Evolutionary conservation across 2,797 vertebrate genomes (phyloP), one percentile per base, ranked within the genome.

Genomic region (Peromyscus eremicus): DNA sequence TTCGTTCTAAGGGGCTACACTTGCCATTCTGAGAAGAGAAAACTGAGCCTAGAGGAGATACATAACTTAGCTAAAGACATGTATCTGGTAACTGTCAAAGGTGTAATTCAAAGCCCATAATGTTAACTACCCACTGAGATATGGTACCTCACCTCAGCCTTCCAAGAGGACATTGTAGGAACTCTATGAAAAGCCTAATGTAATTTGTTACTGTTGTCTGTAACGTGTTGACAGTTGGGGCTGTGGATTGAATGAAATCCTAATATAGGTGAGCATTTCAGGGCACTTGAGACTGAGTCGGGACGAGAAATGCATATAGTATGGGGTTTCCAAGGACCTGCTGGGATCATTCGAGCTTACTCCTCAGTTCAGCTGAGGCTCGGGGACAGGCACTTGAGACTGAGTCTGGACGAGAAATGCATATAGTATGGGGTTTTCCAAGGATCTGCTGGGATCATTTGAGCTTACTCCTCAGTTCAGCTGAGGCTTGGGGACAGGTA

Each of bases 201-300:
- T 37, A 64, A 83, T 77, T 84, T 75, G 10, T 19, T 87, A n/a
- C 49, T 8, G 34, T 64, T 86, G 77, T 91, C 83, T 77, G 5
- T 37, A 80, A 8, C 60, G 43, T 49, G 27, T 32, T 92, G 21
- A 60, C 71, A 52, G 92, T 81, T 94, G 91, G 89, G 70, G 87
- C 77, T 49, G 25, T 37, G 94, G 84, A 82, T 81, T 73, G 43
- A 95, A 90, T 88, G 43, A 91, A 96, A 95, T 79, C 64, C 52
- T 88, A 71, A 90, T 62, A 85, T 8, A 49, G 9, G 40, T 46
- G 68, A n/a, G 55, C 49, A 49, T 49, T 70, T 92, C 73, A 87
- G 90, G 17, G 71, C 52, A 34, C 6, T 81, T 55, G 46, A 94
- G 91, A 57, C 60, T 79, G 19, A 55, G 40, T 23, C 4, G 29